Evolutionary conservation across 2,888 invertebrate species (phyloP).

Genomic region (Microdon myrmicae): DNA sequence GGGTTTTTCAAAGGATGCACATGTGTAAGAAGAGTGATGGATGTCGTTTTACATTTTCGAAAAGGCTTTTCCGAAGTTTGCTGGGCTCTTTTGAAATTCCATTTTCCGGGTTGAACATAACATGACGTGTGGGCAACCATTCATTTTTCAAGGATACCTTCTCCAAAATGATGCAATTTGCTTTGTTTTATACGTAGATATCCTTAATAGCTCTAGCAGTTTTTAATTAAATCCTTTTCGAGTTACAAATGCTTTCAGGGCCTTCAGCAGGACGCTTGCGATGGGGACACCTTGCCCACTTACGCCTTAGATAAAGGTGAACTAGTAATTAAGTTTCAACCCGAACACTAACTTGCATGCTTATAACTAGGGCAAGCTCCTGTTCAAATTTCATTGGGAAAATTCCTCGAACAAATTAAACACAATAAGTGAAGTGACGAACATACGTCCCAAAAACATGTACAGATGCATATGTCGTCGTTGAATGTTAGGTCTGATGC

Average conservation of each 20-base stretch:
- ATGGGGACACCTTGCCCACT: not conserved
- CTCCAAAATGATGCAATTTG: too few relatives aligned
- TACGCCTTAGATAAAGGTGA: constrained; percentile 10
- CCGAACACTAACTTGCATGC: too few relatives aligned
- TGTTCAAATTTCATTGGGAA: constrained; percentile 24
- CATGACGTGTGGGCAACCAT: too few relatives aligned
- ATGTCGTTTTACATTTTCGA: too few relatives aligned
- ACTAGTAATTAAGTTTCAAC: constrained; percentile 41
- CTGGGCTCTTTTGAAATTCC: too few relatives aligned
- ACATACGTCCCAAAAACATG: not conserved
- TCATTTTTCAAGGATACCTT: too few relatives aligned
- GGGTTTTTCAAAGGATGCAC: too few relatives aligned
- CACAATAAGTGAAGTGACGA: not conserved
- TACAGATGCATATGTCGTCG: not conserved
- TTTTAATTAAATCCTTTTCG: constrained; percentile 30
- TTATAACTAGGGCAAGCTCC: constrained; percentile 20
- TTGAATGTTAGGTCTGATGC: too few relatives aligned
- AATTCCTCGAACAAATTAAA: constrained; percentile 20
- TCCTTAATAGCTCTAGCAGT: constrained; percentile 11
- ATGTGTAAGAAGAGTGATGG: too few relatives aligned
- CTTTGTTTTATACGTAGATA: too few relatives aligned
- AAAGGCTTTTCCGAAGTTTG: too few relatives aligned
- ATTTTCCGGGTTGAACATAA: too few relatives aligned
- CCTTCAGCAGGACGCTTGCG: not conserved
- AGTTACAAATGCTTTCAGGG: constrained; percentile 19